Percentiles rank a stretch among this genome's conserved stretches.
Conservation (phyloP, 2,888 invertebrate species). For the Drosophila melanosoma region DNA sequence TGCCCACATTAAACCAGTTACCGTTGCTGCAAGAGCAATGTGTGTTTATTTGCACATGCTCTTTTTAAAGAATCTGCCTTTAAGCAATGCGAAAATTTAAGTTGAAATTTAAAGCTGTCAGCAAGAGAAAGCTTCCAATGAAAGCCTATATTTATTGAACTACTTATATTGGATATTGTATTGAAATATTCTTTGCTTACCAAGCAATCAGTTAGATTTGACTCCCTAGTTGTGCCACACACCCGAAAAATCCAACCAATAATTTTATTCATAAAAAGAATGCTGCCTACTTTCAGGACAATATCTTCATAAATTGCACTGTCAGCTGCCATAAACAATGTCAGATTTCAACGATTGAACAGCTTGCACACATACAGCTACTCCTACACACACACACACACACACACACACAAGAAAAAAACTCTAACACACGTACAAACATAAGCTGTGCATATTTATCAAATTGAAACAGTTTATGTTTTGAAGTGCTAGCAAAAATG, state of each 20-base stretch:
- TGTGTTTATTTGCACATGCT: background rate
- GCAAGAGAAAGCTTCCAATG: background rate
- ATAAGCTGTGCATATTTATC: conserved; percentile 47
- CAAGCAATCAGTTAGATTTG: background rate
- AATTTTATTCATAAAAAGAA: conserved; percentile 33
- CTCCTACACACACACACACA: conserved; percentile 9
- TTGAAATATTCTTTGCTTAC: background rate
- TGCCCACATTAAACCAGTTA: conserved; percentile 57
- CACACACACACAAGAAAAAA: conserved; percentile 1
- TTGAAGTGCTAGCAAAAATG: conserved; percentile 45
- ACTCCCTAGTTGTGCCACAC: conserved; percentile 4
- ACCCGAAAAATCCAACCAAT: conserved; percentile 11
- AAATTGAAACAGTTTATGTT: conserved; percentile 68
- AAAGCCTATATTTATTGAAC: background rate
- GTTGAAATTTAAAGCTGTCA: background rate
- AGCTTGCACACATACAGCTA: background rate
- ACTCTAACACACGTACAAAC: conserved; percentile 4
- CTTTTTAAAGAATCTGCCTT: background rate
- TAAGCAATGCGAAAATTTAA: background rate
- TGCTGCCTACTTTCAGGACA: conserved; percentile 26
- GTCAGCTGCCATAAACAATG: conserved; percentile 73
- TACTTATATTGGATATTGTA: background rate
- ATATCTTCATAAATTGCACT: conserved; percentile 47
- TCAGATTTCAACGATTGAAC: conserved; percentile 19
- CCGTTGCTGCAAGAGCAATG: conserved; percentile 28